phyloP scores from a whole-genome alignment of 2,113 vertebrate species.

The Epinephelus fuscoguttatus region DNA sequence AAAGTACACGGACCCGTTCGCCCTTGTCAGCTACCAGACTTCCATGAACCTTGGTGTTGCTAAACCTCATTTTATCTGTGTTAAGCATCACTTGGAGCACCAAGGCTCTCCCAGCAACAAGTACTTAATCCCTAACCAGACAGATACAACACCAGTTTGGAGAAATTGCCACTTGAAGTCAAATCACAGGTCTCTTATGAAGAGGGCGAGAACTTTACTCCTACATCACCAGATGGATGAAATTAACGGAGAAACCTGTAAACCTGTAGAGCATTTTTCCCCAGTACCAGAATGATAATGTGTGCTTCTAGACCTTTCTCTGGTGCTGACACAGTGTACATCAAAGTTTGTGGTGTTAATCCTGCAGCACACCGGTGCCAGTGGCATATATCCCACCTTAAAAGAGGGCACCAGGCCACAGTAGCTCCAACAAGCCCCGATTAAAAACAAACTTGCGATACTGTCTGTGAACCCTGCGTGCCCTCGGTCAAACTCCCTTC shows the following conservation, averaged over 20 bases:
- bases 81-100: neutral
- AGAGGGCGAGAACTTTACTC: too few species aligned
- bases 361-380: neutral
- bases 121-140: too few species aligned
- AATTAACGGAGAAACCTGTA: neutral
- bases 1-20: too few species aligned
- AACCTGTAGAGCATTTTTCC: too few species aligned
- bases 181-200: neutral
- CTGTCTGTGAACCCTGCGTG: conserved; percentile 33
- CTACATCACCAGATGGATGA: neutral
- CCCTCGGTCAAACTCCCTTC: conserved; percentile 5
- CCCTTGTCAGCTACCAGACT: too few species aligned
- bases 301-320: too few species aligned
- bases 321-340: neutral
- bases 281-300: too few species aligned
- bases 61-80: neutral
- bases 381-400: neutral
- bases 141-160: neutral
- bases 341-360: conserved; percentile 29
- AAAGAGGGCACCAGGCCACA: conserved; percentile 34
- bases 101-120: neutral
- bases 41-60: neutral
- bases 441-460: conserved; percentile 38
- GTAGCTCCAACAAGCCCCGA: conserved; percentile 12
- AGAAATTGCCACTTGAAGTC: neutral